A percentile compares a stretch with the other conserved stretches of the same genome.
Conservation (phyloP, 2,888 invertebrate genomes). For the Drosophila melanocephala region DNA sequence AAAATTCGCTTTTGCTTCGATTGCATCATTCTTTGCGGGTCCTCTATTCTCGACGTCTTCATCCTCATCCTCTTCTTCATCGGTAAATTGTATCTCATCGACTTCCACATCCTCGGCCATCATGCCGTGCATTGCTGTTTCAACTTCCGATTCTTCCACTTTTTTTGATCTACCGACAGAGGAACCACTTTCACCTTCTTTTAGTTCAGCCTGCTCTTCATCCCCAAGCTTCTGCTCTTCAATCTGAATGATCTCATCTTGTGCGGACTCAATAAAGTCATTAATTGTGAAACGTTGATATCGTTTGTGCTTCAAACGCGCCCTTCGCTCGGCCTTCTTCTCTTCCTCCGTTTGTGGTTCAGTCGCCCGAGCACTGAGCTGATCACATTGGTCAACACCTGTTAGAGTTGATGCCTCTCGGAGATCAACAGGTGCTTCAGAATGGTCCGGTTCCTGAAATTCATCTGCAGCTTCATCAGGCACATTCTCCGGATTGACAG, state of each 20-base stretch:
- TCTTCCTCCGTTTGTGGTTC: neutral
- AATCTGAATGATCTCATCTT: neutral
- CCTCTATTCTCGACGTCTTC: neutral
- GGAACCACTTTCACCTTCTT: neutral
- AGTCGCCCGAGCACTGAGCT: too few relatives aligned
- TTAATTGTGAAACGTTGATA: constrained; percentile 12
- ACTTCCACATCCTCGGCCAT: neutral
- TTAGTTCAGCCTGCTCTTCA: neutral
- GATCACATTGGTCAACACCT: neutral
- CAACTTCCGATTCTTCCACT: neutral
- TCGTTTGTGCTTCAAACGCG: constrained; percentile 4
- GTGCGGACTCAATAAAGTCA: neutral
- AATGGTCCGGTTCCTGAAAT: neutral
- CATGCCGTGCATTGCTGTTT: neutral
- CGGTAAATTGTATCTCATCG: neutral
- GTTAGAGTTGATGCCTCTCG: neutral
- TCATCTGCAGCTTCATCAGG: neutral
- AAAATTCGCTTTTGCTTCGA: constrained; percentile 48
- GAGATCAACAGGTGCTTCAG: neutral
- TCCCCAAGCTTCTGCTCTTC: neutral
- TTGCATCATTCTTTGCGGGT: constrained; percentile 25
- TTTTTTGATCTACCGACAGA: neutral
- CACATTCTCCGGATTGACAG: neutral
- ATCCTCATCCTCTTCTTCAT: neutral
- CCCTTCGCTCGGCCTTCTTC: constrained; percentile 7